phyloP scores from a whole-genome alignment of 2,797 vertebrate genomes.

The Danionella dracula region DNA sequence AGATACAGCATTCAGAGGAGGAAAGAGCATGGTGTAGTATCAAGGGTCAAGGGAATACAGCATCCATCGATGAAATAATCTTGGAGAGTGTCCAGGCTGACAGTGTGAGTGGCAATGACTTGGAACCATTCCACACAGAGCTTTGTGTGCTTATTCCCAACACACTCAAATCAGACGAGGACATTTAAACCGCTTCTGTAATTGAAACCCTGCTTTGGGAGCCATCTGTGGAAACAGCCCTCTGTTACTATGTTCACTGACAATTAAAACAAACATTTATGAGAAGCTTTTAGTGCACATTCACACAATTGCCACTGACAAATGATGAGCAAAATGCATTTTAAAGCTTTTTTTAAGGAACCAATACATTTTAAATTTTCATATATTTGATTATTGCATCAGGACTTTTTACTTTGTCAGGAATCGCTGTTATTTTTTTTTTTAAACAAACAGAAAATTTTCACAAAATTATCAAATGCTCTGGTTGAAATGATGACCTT shows the following conservation, averaged over 20 bases:
- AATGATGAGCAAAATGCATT: too few relatives aligned
- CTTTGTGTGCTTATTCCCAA: slow-evolving; percentile 66
- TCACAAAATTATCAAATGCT: too few relatives aligned
- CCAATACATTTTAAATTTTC: too few relatives aligned
- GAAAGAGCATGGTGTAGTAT: slow-evolving; percentile 32
- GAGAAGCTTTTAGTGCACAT: too few relatives aligned
- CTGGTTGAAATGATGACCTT: too few relatives aligned
- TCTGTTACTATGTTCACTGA: slow-evolving; percentile 21
- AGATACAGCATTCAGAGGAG: slow-evolving; percentile 17
- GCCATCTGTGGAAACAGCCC: slow-evolving; percentile 57
- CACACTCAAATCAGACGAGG: slow-evolving; percentile 67
- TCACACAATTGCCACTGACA: too few relatives aligned
- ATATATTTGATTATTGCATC: too few relatives aligned
- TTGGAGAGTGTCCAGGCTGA: slow-evolving; percentile 67
- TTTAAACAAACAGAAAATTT: too few relatives aligned
- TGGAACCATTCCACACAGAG: slow-evolving; percentile 61
- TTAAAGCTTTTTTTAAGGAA: too few relatives aligned
- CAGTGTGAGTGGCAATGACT: slow-evolving; percentile 61
- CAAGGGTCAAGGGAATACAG: slow-evolving; percentile 51
- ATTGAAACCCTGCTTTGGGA: slow-evolving; percentile 71
- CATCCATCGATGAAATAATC: slow-evolving; percentile 66
- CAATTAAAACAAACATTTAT: background rate
- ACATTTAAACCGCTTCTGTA: slow-evolving; percentile 69
- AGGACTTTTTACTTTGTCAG: too few relatives aligned
- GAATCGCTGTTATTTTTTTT: too few relatives aligned